A percentile compares a stretch with the other conserved stretches of the same genome.
phyloP scores from a whole-genome alignment of 2,888 invertebrate genomes.

The Xestia c-nigrum region DNA sequence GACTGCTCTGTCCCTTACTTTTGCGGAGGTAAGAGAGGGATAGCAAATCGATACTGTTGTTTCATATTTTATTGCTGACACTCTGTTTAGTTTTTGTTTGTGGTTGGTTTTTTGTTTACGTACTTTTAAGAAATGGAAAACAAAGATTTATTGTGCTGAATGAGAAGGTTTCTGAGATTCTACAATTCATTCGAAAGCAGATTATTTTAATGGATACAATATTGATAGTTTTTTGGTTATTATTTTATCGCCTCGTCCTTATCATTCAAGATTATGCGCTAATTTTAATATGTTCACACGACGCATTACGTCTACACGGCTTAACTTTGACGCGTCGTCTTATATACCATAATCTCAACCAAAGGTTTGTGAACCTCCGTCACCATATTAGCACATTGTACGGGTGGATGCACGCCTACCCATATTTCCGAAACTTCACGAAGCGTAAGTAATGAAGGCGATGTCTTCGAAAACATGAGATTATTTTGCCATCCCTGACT shows the following conservation, averaged over 20 bases:
- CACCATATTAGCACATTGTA: conserved; percentile 18
- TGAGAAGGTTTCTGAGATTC: not conserved
- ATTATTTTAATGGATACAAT: not conserved
- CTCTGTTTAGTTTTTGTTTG: conserved; percentile 17
- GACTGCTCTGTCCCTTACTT: conserved; percentile 23
- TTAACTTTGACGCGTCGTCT: conserved; percentile 15
- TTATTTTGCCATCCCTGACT: conserved; percentile 4
- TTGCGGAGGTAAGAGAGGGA: not conserved
- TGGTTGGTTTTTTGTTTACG: conserved; percentile 24
- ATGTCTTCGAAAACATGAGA: conserved; percentile 15
- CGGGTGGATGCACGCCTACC: conserved; percentile 5
- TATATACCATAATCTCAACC: not conserved
- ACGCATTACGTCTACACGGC: conserved; percentile 18
- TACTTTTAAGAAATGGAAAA: conserved; percentile 14
- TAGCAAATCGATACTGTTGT: conserved; percentile 12
- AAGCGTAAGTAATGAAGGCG: conserved; percentile 10
- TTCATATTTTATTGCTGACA: conserved; percentile 37
- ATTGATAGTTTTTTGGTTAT: too few species aligned
- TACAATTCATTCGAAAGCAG: not conserved
- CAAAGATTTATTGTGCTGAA: not conserved
- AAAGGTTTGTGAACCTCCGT: not conserved
- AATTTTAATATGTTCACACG: conserved; percentile 4
- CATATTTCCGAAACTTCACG: conserved; percentile 22
- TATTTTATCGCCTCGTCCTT: not conserved
- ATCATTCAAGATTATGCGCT: conserved; percentile 8